Evolutionary conservation across 2,113 vertebrate species (phyloP), one percentile per base, ranked within the genome.

Genomic region (Nettapus auritus): DNA sequence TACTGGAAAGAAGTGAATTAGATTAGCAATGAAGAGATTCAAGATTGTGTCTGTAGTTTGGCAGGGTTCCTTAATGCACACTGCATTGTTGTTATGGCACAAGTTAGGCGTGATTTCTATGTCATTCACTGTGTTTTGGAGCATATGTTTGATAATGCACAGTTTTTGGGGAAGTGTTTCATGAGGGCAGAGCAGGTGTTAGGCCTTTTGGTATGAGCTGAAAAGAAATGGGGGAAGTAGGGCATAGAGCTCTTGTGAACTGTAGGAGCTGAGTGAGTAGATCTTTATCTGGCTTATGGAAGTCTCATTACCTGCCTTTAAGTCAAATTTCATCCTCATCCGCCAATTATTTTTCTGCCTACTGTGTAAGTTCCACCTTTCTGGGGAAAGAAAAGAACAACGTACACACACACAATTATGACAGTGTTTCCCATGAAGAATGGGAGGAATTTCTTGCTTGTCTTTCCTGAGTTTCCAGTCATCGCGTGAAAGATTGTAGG

Each of bases 1-100:
- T 36, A 57, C 52, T 22, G 22, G 33, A 71, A 56, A 73, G 71
- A 89, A 85, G 57, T 77, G 82, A 89, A 82, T 89, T 89, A 79
- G 38, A 59, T 87, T 7, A 46, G 59, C 71, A 52, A 5, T 59
- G 60, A 42, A 13, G 76, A 78, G 34, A 60, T 73, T 9, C 68
- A 88, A 2, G 56, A 36, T 5, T 0, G 6, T 88, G 46, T 68
- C 67, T 80, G 25, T 7, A 5, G 29, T 62, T 73, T 90, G 82
- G 59, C 88, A 82, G 50, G 21, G 70, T 60, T 82, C 33, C 48
- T 48, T 55, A 52, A 75, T 28, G 44, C 55, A 28, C 33, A 1
- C 69, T 56, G 29, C 2, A 1, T 5, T 88, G 69, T 44, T 31
- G 2, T 63, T 48, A 2, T 68, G 86, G 79, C 73, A 52, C 56